Conservation (phyloP, 2,888 invertebrate genomes). For the Drosophila testacea region DNA sequence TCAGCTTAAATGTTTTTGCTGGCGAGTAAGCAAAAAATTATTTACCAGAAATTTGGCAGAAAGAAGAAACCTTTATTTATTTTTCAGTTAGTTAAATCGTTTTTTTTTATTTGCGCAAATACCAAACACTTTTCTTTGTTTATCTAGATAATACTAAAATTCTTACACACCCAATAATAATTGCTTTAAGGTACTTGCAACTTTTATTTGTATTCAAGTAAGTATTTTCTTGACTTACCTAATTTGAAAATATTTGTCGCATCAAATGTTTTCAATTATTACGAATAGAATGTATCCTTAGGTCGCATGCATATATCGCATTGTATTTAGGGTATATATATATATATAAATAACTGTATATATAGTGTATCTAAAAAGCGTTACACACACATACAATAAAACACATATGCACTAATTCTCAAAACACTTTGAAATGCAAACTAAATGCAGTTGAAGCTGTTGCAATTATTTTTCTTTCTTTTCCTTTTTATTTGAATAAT, state of each 20-base stretch:
- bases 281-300: constrained; percentile 46
- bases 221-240: constrained; percentile 34
- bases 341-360: constrained; percentile 29
- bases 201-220: neutral
- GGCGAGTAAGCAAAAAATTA: too few relatives aligned
- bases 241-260: constrained; percentile 38
- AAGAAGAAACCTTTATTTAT: too few relatives aligned
- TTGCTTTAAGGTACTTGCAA: neutral
- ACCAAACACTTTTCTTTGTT: neutral
- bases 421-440: constrained; percentile 48
- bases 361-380: constrained; percentile 39
- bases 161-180: neutral
- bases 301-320: constrained; percentile 31
- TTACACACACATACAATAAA: constrained; percentile 28
- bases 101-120: too few relatives aligned
- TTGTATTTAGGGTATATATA: constrained; percentile 34
- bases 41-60: too few relatives aligned
- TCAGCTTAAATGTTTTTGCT: too few relatives aligned
- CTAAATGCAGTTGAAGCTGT: constrained; percentile 55
- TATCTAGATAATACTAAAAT: too few relatives aligned
- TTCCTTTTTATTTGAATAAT: constrained; percentile 12
- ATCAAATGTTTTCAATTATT: constrained; percentile 37
- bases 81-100: too few relatives aligned
- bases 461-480: constrained; percentile 25
- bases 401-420: constrained; percentile 16